A percentile compares a stretch with the other conserved stretches of the same genome.
Evolutionary conservation across 2,888 invertebrate species (phyloP).

Genomic region (Pachymerium ferrugineum): DNA sequence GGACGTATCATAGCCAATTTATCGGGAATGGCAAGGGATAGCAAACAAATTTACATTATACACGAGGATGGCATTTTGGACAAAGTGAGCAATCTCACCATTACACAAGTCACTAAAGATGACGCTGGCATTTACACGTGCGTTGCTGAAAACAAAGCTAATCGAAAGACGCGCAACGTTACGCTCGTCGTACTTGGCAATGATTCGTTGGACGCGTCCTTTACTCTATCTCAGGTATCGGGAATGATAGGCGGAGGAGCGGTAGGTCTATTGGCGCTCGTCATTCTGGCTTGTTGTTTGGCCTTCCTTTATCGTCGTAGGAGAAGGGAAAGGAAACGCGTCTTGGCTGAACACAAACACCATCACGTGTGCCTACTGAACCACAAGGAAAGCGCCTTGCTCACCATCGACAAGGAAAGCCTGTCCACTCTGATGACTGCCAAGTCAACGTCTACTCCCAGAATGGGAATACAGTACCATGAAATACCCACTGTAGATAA

Average conservation of each 20-base stretch:
- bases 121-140: slow-evolving; percentile 81
- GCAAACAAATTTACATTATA: slow-evolving; percentile 49
- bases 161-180: slow-evolving; percentile 81
- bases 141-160: slow-evolving; percentile 82
- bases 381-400: slow-evolving; percentile 32
- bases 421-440: slow-evolving; percentile 71
- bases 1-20: slow-evolving; percentile 54
- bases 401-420: slow-evolving; percentile 61
- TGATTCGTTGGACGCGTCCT: slow-evolving; percentile 46
- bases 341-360: slow-evolving; percentile 36
- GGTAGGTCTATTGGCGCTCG: slow-evolving; percentile 37
- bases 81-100: slow-evolving; percentile 67
- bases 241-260: slow-evolving; percentile 39
- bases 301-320: slow-evolving; percentile 36
- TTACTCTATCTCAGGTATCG: slow-evolving; percentile 38
- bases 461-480: slow-evolving; percentile 38
- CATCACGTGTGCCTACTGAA: slow-evolving; percentile 36
- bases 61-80: slow-evolving; percentile 70
- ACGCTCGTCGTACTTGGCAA: slow-evolving; percentile 74
- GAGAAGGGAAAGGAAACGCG: slow-evolving; percentile 23
- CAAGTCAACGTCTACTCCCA: slow-evolving; percentile 39
- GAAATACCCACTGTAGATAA: slow-evolving; percentile 40
- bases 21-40: slow-evolving; percentile 28
- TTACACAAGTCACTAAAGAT: slow-evolving; percentile 77
- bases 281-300: slow-evolving; percentile 37